Base-by-base conservation (phyloP, 1,140 invertebrate species). In the Microplitis demolitor region DNA sequence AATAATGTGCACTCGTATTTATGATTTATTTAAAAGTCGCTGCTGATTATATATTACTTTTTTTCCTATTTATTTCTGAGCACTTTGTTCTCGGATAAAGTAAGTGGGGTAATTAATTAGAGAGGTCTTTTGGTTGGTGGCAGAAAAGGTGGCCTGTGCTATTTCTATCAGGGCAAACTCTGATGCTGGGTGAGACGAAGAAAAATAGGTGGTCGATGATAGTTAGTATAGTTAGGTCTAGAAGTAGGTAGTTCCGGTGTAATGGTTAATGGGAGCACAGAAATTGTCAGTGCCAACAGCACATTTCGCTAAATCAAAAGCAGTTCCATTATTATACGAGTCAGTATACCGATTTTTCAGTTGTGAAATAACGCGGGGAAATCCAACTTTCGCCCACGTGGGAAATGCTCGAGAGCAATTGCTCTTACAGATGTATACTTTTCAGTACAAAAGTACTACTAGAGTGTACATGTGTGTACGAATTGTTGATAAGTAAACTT, bases 271-370 rank as follows among this genome's bases (percentile, higher is more conserved):
- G 77, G 79, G 76, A 74, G 77, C 50, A 31, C 71, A 75, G 39
- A 45, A 80, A 80, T 84, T 82, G 80, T 85, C 84, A 84, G 79
- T 84, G 82, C 79, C 83, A 84, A 74, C 39, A 73, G 80, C 82
- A 84, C 81, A 84, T 81, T 82, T 76, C 79, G 78, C 78, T 85
- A 85, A 85, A 85, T 84, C 84, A 85, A 85, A 84, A 85, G 78
- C 83, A 84, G 82, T 77, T 45, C 63, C 69, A 67, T 54, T 16
- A 14, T 54, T 16, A 14, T 54, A 14, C 50, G 11, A 24, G 24
- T 24, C 24, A 24, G 31, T 58, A 3, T 13, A 37, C 62, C 35
- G 24, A 37, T 16, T 64, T 64, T 45, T 64, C 34, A 35, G 60
- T 64, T 39, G 31, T 64, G 8, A 45, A 45, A 45, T 45, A 45